A percentile compares a stretch with the other conserved stretches of the same genome.
phyloP scores from a whole-genome alignment of 2,888 invertebrate species.

The Drosophila nr. perissopoda region DNA sequence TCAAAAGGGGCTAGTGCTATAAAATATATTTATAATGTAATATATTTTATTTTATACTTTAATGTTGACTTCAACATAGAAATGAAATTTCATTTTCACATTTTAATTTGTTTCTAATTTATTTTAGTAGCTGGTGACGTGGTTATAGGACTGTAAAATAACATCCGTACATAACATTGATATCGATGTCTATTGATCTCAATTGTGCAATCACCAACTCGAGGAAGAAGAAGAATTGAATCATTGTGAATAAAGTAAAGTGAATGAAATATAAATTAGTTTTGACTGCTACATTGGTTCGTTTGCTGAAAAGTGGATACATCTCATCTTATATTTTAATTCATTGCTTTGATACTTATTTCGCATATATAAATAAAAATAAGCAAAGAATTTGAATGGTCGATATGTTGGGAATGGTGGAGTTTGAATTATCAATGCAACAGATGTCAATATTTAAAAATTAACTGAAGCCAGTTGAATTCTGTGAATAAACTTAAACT shows the following conservation, averaged over 20 bases:
- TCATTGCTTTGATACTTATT: neutral
- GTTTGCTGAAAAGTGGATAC: neutral
- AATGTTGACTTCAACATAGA: neutral
- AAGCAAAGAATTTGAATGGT: neutral
- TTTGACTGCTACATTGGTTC: no score
- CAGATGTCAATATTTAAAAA: neutral
- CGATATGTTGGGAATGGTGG: neutral
- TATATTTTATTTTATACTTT: neutral
- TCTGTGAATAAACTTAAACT: neutral
- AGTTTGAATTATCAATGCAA: neutral
- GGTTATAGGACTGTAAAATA: no score
- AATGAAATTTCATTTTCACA: accelerated
- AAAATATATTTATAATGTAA: neutral
- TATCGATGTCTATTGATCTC: no score
- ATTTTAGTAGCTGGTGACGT: neutral
- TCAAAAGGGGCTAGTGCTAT: neutral
- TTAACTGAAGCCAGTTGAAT: neutral
- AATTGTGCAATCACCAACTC: neutral
- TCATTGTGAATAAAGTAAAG: neutral
- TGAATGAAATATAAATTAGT: no score
- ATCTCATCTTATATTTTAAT: neutral
- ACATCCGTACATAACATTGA: no score
- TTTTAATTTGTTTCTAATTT: neutral
- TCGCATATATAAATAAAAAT: neutral
- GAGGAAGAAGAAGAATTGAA: neutral